A percentile compares a stretch with the other conserved stretches of the same genome.
phyloP scores from a whole-genome alignment of 2,113 vertebrate species.

The Cryptoleucopteryx plumbea region DNA sequence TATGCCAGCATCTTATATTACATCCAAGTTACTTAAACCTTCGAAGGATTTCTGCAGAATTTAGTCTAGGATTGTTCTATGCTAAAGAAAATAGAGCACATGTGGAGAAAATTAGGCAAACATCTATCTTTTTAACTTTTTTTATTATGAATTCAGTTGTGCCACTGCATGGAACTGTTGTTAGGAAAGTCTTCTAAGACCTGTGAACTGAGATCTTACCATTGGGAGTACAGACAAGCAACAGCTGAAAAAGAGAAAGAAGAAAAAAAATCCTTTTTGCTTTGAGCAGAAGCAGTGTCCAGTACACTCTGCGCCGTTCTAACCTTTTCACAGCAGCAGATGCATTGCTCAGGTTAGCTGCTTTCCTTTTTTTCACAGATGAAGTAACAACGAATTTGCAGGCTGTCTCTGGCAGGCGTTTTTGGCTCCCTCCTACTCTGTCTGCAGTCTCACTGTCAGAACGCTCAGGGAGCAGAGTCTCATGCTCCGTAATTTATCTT shows the following conservation, averaged over 20 bases:
- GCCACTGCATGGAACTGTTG: conserved; percentile 18
- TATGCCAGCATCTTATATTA: conserved; percentile 60
- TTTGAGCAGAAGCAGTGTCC: not conserved
- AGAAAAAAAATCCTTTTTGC: not conserved
- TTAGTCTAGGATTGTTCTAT: conserved; percentile 6
- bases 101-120: conserved; percentile 55
- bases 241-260: not conserved
- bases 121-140: not conserved
- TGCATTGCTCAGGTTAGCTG: conserved; percentile 32
- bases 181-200: conserved; percentile 37
- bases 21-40: conserved; percentile 59
- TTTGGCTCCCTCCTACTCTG: conserved; percentile 55
- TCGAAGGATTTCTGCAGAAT: conserved; percentile 43
- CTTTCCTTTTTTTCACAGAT: conserved; percentile 16
- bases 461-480: conserved; percentile 30
- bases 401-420: conserved; percentile 44
- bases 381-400: conserved; percentile 20
- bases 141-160: conserved; percentile 8
- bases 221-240: not conserved
- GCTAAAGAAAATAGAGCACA: conserved; percentile 51
- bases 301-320: not conserved
- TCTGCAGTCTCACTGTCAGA: conserved; percentile 59
- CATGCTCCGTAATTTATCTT: conserved; percentile 37
- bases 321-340: conserved; percentile 8
- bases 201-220: not conserved